phyloP scores from a whole-genome alignment of 2,113 vertebrate species.

The Xiphophorus maculatus region DNA sequence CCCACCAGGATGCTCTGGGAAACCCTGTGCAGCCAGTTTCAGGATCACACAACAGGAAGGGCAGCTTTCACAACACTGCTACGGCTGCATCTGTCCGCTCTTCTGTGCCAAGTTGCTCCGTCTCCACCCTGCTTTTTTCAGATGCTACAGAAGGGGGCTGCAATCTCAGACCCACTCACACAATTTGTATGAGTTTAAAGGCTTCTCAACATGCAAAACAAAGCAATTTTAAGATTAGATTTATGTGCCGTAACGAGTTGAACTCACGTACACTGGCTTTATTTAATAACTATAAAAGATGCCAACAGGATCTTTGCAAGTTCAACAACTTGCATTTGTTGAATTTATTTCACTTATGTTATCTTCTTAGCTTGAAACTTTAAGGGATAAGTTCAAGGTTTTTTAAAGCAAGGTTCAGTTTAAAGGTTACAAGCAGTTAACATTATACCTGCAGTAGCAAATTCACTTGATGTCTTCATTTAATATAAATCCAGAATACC shows the following conservation, averaged over 20 bases:
- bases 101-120: conserved; percentile 28
- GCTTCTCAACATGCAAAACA: not conserved
- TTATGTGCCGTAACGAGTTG: not conserved
- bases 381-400: not conserved
- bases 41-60: conserved; percentile 73
- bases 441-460: too few relatives aligned
- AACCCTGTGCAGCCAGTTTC: conserved; percentile 46
- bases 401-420: not conserved
- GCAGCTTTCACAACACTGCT: conserved; percentile 73
- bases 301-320: not conserved
- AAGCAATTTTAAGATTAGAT: not conserved
- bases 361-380: not conserved
- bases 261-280: not conserved
- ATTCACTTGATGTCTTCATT: not conserved
- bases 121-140: conserved; percentile 6
- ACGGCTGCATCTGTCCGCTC: conserved; percentile 26
- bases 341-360: not conserved
- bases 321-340: not conserved
- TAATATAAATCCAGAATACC: not conserved
- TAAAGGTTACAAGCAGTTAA: not conserved
- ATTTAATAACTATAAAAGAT: not conserved
- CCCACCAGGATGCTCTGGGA: conserved; percentile 62
- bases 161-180: not conserved
- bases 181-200: not conserved
- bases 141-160: too few relatives aligned